Conservation (phyloP, 2,113 vertebrate species). For the Muntiacus muntjak region DNA sequence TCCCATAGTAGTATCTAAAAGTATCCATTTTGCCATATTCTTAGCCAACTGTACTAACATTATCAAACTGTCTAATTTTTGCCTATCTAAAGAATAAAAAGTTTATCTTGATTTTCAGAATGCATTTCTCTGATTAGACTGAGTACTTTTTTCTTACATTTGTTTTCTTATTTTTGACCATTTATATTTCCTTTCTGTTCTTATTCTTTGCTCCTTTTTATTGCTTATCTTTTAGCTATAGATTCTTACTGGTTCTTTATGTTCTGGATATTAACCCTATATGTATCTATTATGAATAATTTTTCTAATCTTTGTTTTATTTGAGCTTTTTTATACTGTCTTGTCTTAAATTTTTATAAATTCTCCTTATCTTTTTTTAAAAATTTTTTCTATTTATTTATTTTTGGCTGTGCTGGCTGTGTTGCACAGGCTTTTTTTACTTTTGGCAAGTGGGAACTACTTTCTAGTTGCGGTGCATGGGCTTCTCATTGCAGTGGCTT, state of each 20-base stretch:
- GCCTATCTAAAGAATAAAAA: neutral
- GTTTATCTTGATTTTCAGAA: neutral
- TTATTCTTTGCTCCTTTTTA: slow-evolving; percentile 6
- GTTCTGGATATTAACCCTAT: neutral
- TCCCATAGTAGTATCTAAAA: neutral
- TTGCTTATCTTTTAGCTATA: neutral
- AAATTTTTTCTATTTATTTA: neutral
- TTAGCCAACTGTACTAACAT: neutral
- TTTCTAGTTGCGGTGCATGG: neutral
- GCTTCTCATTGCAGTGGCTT: neutral
- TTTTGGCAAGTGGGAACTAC: neutral
- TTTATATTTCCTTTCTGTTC: neutral
- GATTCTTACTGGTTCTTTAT: neutral
- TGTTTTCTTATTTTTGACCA: neutral
- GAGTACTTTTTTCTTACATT: neutral
- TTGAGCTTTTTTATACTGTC: neutral
- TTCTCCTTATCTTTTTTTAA: neutral
- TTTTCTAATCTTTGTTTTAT: neutral
- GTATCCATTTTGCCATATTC: neutral
- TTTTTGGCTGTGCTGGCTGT: neutral
- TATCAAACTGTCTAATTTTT: neutral
- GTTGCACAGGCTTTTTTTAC: neutral
- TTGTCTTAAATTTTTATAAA: neutral
- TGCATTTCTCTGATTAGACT: neutral
- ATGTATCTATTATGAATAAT: neutral